Percentiles rank a stretch among this genome's conserved stretches.
Conservation (phyloP, 2,888 invertebrate genomes). For the Polyploca ridens region DNA sequence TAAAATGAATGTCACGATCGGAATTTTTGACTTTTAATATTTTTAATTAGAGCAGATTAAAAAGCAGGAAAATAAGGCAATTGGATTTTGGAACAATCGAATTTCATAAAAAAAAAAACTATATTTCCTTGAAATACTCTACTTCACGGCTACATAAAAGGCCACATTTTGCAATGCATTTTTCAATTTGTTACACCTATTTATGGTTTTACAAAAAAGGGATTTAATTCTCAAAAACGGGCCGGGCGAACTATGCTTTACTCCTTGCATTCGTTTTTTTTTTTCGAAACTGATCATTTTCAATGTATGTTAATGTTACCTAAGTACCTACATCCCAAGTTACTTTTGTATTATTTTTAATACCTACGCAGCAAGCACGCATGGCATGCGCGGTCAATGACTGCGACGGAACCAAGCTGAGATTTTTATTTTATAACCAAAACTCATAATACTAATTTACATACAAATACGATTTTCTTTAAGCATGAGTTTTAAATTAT, state of each 20-base stretch:
- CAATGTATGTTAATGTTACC: background rate
- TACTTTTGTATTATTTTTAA: background rate
- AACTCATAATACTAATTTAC: constrained; percentile 28
- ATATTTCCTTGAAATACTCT: background rate
- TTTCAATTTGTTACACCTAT: too few species aligned
- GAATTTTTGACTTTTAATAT: background rate
- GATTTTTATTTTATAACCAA: constrained; percentile 45
- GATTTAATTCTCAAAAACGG: too few species aligned
- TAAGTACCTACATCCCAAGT: background rate
- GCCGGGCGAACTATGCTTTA: too few species aligned
- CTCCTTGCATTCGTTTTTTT: too few species aligned
- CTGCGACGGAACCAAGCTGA: constrained; percentile 38
- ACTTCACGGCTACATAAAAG: too few species aligned
- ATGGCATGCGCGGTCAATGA: constrained; percentile 37
- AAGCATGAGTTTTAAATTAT: background rate
- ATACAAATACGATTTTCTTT: constrained; percentile 18
- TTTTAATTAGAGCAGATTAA: background rate
- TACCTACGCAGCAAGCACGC: constrained; percentile 21
- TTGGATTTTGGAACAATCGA: background rate
- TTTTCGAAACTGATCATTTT: too few species aligned
- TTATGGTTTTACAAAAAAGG: too few species aligned
- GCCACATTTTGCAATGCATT: too few species aligned
- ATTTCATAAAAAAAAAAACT: background rate
- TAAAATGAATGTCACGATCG: background rate
- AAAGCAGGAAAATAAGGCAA: background rate